Percentiles rank a stretch among this genome's conserved stretches.
phyloP scores from a whole-genome alignment of 2,888 invertebrate genomes.

The Acronicta leporina region DNA sequence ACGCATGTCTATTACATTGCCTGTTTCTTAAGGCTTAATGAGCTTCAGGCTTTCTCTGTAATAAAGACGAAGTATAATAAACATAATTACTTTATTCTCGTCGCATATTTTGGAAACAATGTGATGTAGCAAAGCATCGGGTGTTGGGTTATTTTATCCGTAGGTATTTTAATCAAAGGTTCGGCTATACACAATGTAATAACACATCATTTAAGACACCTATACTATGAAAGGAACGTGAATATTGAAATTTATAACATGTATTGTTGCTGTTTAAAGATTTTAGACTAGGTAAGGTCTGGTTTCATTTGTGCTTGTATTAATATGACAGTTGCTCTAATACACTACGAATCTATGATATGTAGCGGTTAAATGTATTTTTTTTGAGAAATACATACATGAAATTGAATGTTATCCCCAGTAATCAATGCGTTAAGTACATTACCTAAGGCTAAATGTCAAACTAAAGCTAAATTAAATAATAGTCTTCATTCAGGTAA shows the following conservation, averaged over 20 bases:
- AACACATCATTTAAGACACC: conserved; percentile 44
- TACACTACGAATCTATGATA: too few relatives aligned
- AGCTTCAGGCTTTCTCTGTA: conserved; percentile 32
- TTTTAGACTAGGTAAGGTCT: conserved; percentile 9
- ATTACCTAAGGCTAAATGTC: neutral
- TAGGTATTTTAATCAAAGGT: conserved; percentile 59
- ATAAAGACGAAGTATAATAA: conserved; percentile 49
- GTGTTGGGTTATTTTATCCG: conserved; percentile 53
- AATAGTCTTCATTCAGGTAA: conserved; percentile 34
- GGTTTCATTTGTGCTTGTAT: conserved; percentile 4
- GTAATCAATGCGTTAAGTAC: neutral
- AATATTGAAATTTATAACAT: conserved; percentile 46
- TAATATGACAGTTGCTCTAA: conserved; percentile 3
- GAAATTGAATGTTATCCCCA: too few relatives aligned
- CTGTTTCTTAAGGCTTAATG: conserved; percentile 38
- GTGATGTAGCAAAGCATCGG: conserved; percentile 51
- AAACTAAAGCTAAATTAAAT: neutral
- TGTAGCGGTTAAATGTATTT: too few relatives aligned
- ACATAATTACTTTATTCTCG: conserved; percentile 51
- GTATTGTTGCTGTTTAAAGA: conserved; percentile 23
- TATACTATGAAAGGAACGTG: conserved; percentile 38
- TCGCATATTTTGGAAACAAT: conserved; percentile 54
- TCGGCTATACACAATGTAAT: conserved; percentile 49
- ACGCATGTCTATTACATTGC: conserved; percentile 15
- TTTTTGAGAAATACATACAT: too few relatives aligned